These are phyloP conservation scores for Rissa tridactyla DNA, from an alignment of 2,113 vertebrate genomes.

Conservation along the genomic window DNA sequence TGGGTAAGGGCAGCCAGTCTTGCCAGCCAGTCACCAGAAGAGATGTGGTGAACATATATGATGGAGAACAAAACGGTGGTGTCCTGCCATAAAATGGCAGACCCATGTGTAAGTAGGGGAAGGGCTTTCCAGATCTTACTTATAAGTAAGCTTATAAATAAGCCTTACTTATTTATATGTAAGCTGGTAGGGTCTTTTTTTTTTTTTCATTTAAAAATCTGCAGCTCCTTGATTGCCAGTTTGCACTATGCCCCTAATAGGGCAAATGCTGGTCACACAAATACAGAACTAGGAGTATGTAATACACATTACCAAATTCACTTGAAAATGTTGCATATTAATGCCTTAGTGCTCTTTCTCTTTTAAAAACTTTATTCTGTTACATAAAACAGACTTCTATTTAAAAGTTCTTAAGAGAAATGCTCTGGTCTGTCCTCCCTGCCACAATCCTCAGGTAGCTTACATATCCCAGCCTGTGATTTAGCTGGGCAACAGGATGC, in stretches of 20 bases:
- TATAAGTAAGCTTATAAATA: no score
- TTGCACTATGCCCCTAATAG: not conserved
- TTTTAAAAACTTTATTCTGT: not conserved
- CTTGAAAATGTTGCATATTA: not conserved
- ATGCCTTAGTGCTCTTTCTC: not conserved
- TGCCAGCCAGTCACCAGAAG: not conserved
- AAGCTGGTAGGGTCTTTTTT: fast-evolving
- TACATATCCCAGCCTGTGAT: not conserved
- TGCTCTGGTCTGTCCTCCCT: not conserved
- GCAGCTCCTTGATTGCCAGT: not conserved
- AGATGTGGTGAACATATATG: not conserved
- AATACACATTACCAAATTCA: not conserved
- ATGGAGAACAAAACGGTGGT: not conserved
- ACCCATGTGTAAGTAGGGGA: fast-evolving
- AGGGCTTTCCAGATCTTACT: not conserved
- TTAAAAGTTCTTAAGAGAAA: not conserved
- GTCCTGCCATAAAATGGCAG: not conserved
- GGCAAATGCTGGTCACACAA: not conserved
- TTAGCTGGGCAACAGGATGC: not conserved
- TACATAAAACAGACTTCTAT: not conserved
- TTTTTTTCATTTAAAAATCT: not conserved
- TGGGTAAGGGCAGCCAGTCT: fast-evolving
- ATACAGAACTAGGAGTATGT: not conserved
- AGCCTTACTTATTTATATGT: not conserved
- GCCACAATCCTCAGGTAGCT: not conserved